Conservation (phyloP, 2,888 invertebrate species). For the Rotaria magnacalcarata region DNA sequence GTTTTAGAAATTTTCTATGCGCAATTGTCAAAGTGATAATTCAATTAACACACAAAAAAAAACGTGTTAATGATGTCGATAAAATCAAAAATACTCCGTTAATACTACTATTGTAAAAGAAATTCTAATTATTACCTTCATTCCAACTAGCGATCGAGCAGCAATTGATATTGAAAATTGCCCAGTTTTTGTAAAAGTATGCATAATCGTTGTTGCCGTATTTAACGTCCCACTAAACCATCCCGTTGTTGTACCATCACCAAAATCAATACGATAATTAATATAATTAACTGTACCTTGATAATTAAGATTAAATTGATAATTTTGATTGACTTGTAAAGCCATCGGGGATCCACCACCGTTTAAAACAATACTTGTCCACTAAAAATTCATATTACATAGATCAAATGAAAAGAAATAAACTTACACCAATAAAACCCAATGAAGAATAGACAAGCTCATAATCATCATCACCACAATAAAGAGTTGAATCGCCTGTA, state of each 20-base stretch:
- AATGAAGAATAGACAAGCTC: conserved; percentile 30
- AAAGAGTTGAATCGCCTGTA: not conserved
- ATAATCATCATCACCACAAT: conserved; percentile 37
- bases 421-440: conserved; percentile 18
- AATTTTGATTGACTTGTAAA: not conserved
- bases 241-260: not conserved
- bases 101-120: not conserved
- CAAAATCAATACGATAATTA: not conserved
- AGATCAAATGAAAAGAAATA: not conserved
- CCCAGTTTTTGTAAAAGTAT: not conserved
- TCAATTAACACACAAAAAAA: too few species aligned
- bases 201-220: not conserved
- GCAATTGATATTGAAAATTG: not conserved
- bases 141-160: not conserved
- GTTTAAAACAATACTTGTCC: not conserved
- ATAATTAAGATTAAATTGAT: not conserved
- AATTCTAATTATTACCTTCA: not conserved
- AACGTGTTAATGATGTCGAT: too few species aligned
- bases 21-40: too few species aligned
- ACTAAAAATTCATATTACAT: not conserved
- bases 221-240: not conserved
- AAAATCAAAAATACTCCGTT: too few species aligned
- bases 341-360: not conserved
- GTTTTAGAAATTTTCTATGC: too few species aligned
- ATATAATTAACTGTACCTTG: not conserved